Conservation (phyloP, 64 coral and sea anemone genomes). For the Stichodactyla helianthus region DNA sequence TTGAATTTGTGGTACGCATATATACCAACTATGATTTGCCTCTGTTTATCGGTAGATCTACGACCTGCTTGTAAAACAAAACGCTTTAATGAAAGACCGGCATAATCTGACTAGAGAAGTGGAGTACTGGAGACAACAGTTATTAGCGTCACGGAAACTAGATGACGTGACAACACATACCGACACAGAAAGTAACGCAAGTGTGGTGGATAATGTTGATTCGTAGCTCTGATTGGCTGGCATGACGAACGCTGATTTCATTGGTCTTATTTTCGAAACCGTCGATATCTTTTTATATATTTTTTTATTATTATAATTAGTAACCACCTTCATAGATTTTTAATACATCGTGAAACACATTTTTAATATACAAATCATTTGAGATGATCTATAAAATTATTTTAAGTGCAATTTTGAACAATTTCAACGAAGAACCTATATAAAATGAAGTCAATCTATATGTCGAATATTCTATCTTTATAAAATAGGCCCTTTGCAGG, state of each 20-base stretch:
- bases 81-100: slow-evolving; percentile 72
- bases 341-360: no score
- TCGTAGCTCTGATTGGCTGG: not conserved
- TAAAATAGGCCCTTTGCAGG: no score
- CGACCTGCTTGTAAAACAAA: slow-evolving; percentile 64
- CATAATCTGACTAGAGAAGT: slow-evolving; percentile 64
- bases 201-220: slow-evolving; percentile 26
- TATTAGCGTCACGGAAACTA: slow-evolving; percentile 29
- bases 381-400: no score
- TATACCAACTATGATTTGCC: no score
- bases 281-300: not conserved
- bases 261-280: not conserved
- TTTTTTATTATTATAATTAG: not conserved
- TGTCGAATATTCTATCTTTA: no score
- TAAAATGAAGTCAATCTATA: no score
- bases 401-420: no score
- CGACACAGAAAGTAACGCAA: slow-evolving; percentile 72
- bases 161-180: slow-evolving; percentile 24
- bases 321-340: no score
- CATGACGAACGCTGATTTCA: not conserved
- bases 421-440: no score
- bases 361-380: no score
- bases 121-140: slow-evolving; percentile 69
- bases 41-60: slow-evolving; percentile 49
- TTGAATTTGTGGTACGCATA: no score